Evolutionary conservation across 2,888 invertebrate species (phyloP), one percentile per base, ranked within the genome.

Genomic region (Patella caerulea): DNA sequence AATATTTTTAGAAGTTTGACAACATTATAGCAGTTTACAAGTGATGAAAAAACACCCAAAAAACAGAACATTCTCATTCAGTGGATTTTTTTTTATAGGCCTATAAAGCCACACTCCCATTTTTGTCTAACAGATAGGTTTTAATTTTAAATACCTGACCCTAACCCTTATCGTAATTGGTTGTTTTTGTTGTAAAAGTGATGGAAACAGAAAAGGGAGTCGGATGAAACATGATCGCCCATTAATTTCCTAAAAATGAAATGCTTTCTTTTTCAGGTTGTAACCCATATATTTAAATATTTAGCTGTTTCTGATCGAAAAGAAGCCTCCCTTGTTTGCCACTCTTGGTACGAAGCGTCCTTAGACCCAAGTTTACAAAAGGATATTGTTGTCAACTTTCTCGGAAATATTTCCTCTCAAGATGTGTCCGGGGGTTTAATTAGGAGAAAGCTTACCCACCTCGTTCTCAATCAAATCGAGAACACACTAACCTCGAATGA

Each of bases 341-440:
- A 91, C 24, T 92, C 93, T 0, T 95, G 95, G 95, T 94, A 94
- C 82, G 93, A 94, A 80, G 95, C 95, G 17, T 94, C 94, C 9
- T 93, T 94, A 85, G 94, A 95, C 86, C 91, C 92, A 2, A 93
- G 93, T 81, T 93, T 93, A 80, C 93, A 94, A 84, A 90, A 93
- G 79, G 93, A 93, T 77, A 93, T 94, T 90, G 91, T 93, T 54
- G 92, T 93, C 72, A 89, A 93, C 72, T 91, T 92, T 52, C 86
- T 87, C 76, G 84, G 86, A 15, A 52, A 70, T 11, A 71, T 55
- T 34, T 72, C 71, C n/a, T 3, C 17, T 55, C 72, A 77, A 2
- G 77, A 80, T 54, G 76, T 80, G 3, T 78, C 86, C 0, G 78
- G 82, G 14, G 79, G 83, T 45, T 77, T 87, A 11, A 79, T 81